Evolutionary conservation across 2,888 invertebrate species (phyloP), one percentile per base, ranked within the genome.

Genomic region (Acleris holmiana): DNA sequence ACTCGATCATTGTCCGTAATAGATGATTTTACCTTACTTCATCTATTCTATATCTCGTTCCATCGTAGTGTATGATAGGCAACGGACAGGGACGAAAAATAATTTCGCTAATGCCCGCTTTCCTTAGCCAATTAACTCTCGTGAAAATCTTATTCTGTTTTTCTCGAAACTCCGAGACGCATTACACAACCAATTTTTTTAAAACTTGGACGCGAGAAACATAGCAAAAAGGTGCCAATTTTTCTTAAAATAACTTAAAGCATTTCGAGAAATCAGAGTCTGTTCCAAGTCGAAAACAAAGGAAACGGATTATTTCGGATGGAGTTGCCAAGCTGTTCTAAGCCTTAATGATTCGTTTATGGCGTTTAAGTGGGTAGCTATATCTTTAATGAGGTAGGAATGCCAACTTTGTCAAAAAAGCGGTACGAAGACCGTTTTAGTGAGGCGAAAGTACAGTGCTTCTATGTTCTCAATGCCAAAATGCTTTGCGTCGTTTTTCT

Each of bases 171-270:
- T 21, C n/a, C 46, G 4, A 40, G 44, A 40, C 55, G 48, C 40
- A 61, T 61, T 55, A 35, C 47, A 17, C 41, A 47, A 40, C 40
- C 40, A 40, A 41, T 64, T 58, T 53, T 18, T 23, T 15, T 7
- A 19, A n/a, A 47, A 50, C 51, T 48, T 49, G 53, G 48, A 54
- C 46, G 50, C 35, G 10, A 40, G 54, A 56, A 56, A 46, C 53
- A 47, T 58, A 48, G 18, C 47, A 21, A 54, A 61, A 41, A 41
- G 53, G 64, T 64, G 58, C 63, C 63, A 64, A 64, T 64, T 48
- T 54, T 47, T 17, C 35, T 54, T 48, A 47, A 17, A 48, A 17
- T n/a, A 49, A 51, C 44, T 19, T n/a, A 29, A 8, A 17, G 64
- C 29, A 49, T 58, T 44, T 57, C 46, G 53, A 17, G n/a, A 51